Base-by-base conservation (phyloP, 2,797 vertebrate species). In the Sebastes cheni region DNA sequence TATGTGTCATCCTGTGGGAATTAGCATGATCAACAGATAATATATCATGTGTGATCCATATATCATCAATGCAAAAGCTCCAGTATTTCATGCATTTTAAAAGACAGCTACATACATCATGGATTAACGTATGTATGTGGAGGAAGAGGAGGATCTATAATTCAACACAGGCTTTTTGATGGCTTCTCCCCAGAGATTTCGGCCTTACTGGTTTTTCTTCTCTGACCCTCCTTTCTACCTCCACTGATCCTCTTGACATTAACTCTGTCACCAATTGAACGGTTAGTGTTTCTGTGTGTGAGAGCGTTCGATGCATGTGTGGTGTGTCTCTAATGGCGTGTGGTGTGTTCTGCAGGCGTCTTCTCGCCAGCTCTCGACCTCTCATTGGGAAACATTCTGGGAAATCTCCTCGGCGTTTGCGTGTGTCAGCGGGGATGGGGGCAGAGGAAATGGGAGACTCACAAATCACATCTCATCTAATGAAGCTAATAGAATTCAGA, bases 401-500 rank as follows among this genome's bases (percentile, higher is more conserved):
- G 67, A 89, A 81, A 75, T 86, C 67, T 84, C 79, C 75, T 73
- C 8, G 0, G 23, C 71, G 23, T 46, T 46, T 7, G 42, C 20
- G 70, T 50, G 18, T 72, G 62, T 82, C 82, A 22, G 64, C 0
- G 29, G 67, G 66, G 86, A 80, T 1, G 18, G 42, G 34, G 5
- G 36, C 64, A 58, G 77, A 71, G 74, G 84, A 89, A 90, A 82
- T 60, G 70, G 83, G 29, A 32, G 34, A 74, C 61, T 83, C 82
- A 76, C 87, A 86, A 85, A 93, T 89, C 65, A 72, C 54, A 75
- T 90, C 67, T 92, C 30, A 84, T 90, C 85, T 90, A 89, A 87
- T 89, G 81, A 86, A 79, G 76, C 46, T 90, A 89, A 91, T 91
- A 72, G 42, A 59, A 90, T 92, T 86, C 34, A 66, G 82, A 72